Base-by-base conservation (phyloP, 1,140 invertebrate genomes). In the Achroia grisella region DNA sequence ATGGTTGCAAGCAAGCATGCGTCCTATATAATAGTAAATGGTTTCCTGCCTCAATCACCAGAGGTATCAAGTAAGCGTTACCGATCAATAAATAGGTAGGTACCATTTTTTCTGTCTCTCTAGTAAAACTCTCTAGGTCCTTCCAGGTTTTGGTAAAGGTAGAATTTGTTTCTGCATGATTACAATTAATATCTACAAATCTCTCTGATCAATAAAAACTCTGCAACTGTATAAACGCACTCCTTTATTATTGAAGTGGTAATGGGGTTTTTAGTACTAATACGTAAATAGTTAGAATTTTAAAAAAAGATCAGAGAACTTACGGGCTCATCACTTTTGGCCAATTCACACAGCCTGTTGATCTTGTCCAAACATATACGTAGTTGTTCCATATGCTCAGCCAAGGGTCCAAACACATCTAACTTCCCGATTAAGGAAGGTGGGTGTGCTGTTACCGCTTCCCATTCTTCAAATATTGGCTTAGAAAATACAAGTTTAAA, bases 311-410 rank as follows among this genome's bases (percentile, higher is more conserved):
- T n/a, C n/a, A n/a, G n/a, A 34, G 40, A 35, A 54, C 71, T 65
- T 30, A 81, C 75, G 27, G 62, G 44, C 35, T 60, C 48, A 31
- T 72, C 60, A 10, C 47, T 41, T 31, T 52, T 59, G 1, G 64
- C 61, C 5, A 73, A 52, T 11, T 33, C 37, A 37, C 71, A 71
- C 4, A 82, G 46, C 42, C 59, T 71, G 13, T 37, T 51, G 6
- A 78, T 56, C 44, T 85, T 85, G 32, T 66, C 63, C 8, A 85
- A 55, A 35, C 71, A 81, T 23, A 82, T 69, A 4, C 57, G 48
- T 27, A 85, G 34, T 28, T 82, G 80, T 39, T 79, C 80, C 49
- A 75, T 66, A 35, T 82, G 81, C 4, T 73, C 66, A 1, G 57
- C 8, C 10, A 74, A 33, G 0, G 75, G 65, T 1, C 66, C 69